Base-by-base conservation (phyloP, 2,888 invertebrate genomes). In the Entomobrya proxima region DNA sequence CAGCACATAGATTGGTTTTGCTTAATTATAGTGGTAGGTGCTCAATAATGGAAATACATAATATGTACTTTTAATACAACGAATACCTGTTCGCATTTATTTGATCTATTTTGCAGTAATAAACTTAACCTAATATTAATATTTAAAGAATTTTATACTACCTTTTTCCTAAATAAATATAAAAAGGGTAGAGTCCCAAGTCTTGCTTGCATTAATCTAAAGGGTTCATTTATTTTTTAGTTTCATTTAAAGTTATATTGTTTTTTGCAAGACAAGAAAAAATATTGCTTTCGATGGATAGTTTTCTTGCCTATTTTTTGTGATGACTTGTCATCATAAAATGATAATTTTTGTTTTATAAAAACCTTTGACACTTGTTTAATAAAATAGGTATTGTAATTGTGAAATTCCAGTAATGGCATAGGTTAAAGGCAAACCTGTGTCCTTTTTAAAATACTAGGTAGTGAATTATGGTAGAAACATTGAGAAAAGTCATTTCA, bases 131-230 rank as follows among this genome's bases (percentile, higher is more conserved):
- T 52, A 21, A n/a, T 52, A 4, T 18, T 18, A 52, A 52, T 30
- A 9, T 18, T 27, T 32, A 61, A 21, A 30, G 30, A 9, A 61
- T 61, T n/a, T 30, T 30, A 6, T 61, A 61, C 61, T 61, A 27
- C 32, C 61, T 21, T 32, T 61, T 61, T 61, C 18, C 27, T 61
- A 7, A 61, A 61, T 61, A 61, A 61, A 61, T 61, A 32, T n/a
- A 61, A 61, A 52, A 52, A 52, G 61, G 61, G 61, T 61, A 61
- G 61, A 61, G 61, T 61, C 30, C 30, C 30, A 61, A 61, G 61
- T 61, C 30, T 61, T 61, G 61, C 27, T 61, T 61, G 61, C 61
- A 61, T 61, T 61, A 52, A 44, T 21, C 13, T 61, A 18, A 61
- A 61, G 13, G 30, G 30, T 15, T 30, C 9, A 3, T 30, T 30